These are phyloP conservation scores for Tapirus terrestris DNA, from an alignment of 2,113 vertebrate genomes.

Conservation along the genomic window DNA sequence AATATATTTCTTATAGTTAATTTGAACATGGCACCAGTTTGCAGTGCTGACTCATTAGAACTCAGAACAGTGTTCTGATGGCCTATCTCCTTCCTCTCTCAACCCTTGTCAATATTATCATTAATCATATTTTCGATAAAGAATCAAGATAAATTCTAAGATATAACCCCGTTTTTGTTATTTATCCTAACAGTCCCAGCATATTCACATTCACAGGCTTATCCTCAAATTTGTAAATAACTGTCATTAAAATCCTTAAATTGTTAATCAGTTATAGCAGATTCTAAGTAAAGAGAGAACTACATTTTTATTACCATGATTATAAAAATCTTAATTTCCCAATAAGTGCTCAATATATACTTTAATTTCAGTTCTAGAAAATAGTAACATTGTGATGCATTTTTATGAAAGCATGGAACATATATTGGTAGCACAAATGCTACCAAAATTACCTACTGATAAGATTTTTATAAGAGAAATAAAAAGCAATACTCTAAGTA, in stretches of 20 bases:
- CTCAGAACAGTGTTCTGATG: neutral
- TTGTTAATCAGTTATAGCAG: neutral
- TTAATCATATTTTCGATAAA: constrained; percentile 16
- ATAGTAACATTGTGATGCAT: neutral
- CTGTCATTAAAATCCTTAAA: constrained; percentile 38
- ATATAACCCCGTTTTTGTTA: neutral
- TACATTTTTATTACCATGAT: constrained; percentile 13
- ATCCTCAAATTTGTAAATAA: constrained; percentile 8
- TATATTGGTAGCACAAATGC: neutral
- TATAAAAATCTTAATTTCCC: constrained; percentile 33
- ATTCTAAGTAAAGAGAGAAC: neutral
- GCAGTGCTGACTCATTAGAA: neutral
- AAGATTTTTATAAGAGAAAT: constrained; percentile 32
- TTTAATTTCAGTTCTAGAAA: constrained; percentile 24
- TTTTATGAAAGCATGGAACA: neutral
- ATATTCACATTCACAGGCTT: neutral
- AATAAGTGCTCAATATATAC: neutral
- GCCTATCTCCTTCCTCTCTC: neutral
- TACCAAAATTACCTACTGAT: neutral
- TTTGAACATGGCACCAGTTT: neutral
- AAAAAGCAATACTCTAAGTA: constrained; percentile 5
- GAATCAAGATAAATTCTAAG: constrained; percentile 22
- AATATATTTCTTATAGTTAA: neutral
- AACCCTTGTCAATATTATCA: neutral
- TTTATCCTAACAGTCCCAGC: neutral